Evolutionary conservation across 2,888 invertebrate genomes (phyloP).

Genomic region (Macrophya alboannulata): DNA sequence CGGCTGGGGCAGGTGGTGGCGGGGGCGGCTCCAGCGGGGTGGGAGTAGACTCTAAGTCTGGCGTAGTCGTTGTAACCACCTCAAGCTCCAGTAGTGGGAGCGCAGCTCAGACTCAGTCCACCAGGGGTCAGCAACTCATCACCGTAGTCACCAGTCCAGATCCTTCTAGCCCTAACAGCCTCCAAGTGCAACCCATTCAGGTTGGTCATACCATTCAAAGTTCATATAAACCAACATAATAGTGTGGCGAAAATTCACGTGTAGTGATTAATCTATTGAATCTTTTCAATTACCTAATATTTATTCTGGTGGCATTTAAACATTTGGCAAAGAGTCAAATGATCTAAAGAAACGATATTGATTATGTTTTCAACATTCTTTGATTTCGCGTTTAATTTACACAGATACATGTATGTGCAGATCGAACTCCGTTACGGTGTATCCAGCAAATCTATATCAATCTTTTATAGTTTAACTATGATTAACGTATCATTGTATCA

Average conservation of each 20-base stretch:
- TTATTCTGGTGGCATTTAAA: not conserved
- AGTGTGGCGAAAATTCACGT: constrained; percentile 4
- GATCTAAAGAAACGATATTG: not conserved
- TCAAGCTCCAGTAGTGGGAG: constrained; percentile 76
- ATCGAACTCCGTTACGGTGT: not conserved
- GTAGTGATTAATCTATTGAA: not conserved
- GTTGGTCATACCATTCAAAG: constrained; percentile 67
- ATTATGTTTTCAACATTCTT: not conserved
- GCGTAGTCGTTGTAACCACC: constrained; percentile 77
- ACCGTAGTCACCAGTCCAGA: constrained; percentile 78
- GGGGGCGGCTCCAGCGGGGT: constrained; percentile 74
- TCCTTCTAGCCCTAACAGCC: constrained; percentile 77
- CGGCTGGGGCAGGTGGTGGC: constrained; percentile 76
- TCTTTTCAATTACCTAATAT: not conserved
- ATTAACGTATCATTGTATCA: not conserved
- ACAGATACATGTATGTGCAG: not conserved
- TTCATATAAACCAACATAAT: not conserved
- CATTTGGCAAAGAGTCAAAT: constrained; percentile 5
- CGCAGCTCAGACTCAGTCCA: constrained; percentile 75
- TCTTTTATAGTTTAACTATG: not conserved
- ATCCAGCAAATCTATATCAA: not conserved
- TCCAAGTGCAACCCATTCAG: constrained; percentile 76
- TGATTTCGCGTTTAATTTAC: not conserved
- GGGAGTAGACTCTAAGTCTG: constrained; percentile 77
- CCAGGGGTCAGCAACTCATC: constrained; percentile 77